phyloP scores from a whole-genome alignment of 2,797 vertebrate species.

The Brachyrhaphis roseni region DNA sequence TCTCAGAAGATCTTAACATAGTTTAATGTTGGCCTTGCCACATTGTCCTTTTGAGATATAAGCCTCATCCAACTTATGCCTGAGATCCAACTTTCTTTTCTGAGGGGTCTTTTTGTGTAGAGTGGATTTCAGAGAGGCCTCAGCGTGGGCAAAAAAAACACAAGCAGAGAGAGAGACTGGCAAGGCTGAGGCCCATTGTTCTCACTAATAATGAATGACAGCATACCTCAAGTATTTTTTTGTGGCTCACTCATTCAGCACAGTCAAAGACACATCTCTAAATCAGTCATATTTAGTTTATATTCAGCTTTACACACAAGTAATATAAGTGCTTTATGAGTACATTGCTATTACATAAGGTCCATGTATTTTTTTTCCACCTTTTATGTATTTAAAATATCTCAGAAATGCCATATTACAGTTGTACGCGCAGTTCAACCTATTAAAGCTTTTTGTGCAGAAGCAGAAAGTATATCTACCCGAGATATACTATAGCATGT shows the following conservation, averaged over 20 bases:
- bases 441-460: not conserved
- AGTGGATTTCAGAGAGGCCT: slow-evolving; percentile 75
- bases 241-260: slow-evolving; percentile 30
- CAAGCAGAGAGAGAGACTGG: slow-evolving; percentile 59
- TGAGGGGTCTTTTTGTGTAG: slow-evolving; percentile 76
- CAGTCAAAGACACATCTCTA: slow-evolving; percentile 49
- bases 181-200: slow-evolving; percentile 69
- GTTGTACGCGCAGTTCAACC: not conserved
- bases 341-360: slow-evolving; percentile 8
- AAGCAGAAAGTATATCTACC: not conserved
- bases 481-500: not conserved
- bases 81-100: slow-evolving; percentile 78
- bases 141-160: slow-evolving; percentile 47
- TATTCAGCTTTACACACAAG: slow-evolving; percentile 30
- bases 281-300: slow-evolving; percentile 40
- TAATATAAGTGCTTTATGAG: not conserved
- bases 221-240: slow-evolving; percentile 60
- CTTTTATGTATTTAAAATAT: not conserved
- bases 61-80: slow-evolving; percentile 77
- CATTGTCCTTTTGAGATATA: slow-evolving; percentile 82
- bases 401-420: not conserved
- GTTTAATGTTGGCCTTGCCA: slow-evolving; percentile 82
- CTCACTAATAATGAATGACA: slow-evolving; percentile 64
- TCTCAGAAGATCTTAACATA: slow-evolving; percentile 79
- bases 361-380: not conserved